Percentiles rank a stretch among this genome's conserved stretches.
Conservation (phyloP, 2,888 invertebrate species). For the Fragum sueziense region DNA sequence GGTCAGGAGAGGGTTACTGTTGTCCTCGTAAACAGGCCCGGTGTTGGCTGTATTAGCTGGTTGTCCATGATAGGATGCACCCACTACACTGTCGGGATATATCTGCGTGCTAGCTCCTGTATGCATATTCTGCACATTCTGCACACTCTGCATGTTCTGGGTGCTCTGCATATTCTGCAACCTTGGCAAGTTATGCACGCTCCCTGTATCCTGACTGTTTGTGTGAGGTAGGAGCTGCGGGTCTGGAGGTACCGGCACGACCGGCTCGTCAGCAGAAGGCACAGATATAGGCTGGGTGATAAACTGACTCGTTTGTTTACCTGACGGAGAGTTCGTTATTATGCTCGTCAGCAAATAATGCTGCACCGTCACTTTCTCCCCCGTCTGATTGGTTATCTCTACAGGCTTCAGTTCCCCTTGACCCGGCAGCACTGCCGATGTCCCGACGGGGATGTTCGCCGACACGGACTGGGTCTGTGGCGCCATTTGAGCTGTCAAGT, state of each 20-base stretch:
- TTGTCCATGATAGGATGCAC: neutral
- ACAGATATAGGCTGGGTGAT: conserved; percentile 56
- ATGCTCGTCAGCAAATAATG: conserved; percentile 68
- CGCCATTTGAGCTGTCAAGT: neutral
- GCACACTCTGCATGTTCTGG: no score
- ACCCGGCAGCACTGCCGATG: neutral
- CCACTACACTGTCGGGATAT: neutral
- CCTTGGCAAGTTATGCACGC: neutral
- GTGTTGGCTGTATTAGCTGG: neutral
- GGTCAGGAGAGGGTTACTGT: no score
- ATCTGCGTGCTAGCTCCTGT: neutral
- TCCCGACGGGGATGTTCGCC: neutral
- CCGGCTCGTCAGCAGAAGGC: conserved; percentile 17
- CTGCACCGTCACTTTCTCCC: conserved; percentile 60
- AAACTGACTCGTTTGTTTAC: conserved; percentile 60
- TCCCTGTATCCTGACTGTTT: neutral
- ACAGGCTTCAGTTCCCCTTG: neutral
- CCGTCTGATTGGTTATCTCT: conserved; percentile 32
- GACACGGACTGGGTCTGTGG: neutral
- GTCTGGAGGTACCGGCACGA: neutral
- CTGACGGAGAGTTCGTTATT: conserved; percentile 61
- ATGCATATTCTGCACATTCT: no score
- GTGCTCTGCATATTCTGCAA: no score
- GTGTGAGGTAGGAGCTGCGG: no score
- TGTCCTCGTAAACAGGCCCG: neutral